Conservation (phyloP, 2,113 vertebrate genomes). For the Chrysemys picta region DNA sequence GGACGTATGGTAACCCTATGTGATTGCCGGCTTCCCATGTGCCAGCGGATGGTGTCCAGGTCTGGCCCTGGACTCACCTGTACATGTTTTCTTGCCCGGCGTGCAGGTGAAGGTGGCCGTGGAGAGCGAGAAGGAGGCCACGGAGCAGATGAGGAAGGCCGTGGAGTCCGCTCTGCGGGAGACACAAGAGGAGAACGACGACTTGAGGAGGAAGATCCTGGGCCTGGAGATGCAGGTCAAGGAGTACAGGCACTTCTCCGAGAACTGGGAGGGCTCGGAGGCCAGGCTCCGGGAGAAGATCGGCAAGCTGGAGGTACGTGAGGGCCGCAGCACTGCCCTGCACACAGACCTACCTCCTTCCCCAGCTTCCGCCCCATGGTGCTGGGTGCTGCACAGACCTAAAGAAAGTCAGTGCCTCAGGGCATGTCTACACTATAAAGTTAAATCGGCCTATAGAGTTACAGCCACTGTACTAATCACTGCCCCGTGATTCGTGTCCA, state of each 20-base stretch:
- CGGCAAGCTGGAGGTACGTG: slow-evolving; percentile 74
- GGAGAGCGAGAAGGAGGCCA: slow-evolving; percentile 44
- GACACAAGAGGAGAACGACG: slow-evolving; percentile 74
- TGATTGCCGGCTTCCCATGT: neutral
- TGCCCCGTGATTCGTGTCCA: no score
- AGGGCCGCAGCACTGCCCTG: neutral
- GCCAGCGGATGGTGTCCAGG: neutral
- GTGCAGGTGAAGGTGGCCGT: slow-evolving; percentile 66
- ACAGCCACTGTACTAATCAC: no score
- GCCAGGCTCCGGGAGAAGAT: slow-evolving; percentile 76
- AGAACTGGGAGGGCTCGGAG: slow-evolving; percentile 77
- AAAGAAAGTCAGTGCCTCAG: neutral
- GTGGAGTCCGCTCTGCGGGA: slow-evolving; percentile 71
- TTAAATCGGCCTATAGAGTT: no score
- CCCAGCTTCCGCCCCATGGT: neutral
- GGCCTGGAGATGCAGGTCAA: slow-evolving; percentile 80
- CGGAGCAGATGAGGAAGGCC: slow-evolving; percentile 47
- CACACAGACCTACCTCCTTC: neutral
- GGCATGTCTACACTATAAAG: no score
- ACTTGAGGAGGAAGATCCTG: slow-evolving; percentile 74
- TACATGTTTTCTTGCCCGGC: neutral
- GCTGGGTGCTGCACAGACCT: neutral
- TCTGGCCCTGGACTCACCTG: accelerated
- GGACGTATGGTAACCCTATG: no score
- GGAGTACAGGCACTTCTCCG: slow-evolving; percentile 73